phyloP scores from a whole-genome alignment of 2,888 invertebrate genomes.

The Isotomurus palustris region DNA sequence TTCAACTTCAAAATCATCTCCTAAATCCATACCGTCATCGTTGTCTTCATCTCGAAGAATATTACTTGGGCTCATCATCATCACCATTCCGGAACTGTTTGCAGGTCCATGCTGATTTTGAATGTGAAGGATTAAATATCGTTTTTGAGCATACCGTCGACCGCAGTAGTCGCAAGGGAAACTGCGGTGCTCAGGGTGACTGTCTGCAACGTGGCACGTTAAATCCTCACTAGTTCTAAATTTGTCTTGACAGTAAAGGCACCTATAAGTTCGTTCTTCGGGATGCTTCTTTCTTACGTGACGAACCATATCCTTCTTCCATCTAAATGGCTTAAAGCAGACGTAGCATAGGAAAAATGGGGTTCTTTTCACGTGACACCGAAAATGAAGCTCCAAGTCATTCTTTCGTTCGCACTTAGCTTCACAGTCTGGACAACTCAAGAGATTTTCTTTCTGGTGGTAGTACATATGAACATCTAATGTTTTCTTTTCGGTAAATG shows the following conservation, averaged over 20 bases:
- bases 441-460: conserved; percentile 2
- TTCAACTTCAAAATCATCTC: neutral
- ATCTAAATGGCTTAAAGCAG: conserved; percentile 11
- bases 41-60: neutral
- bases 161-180: conserved; percentile 9
- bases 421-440: conserved; percentile 7
- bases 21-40: neutral
- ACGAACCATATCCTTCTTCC: conserved; percentile 12
- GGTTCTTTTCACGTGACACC: neutral
- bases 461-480: conserved; percentile 3
- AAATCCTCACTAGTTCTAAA: conserved; percentile 4
- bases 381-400: conserved; percentile 7
- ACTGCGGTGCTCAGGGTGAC: conserved; percentile 2
- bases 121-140: conserved; percentile 8
- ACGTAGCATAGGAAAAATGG: conserved; percentile 11
- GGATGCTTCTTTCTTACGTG: conserved; percentile 11
- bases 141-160: conserved; percentile 1
- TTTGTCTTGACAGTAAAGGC: conserved; percentile 7
- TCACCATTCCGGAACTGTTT: too few species aligned
- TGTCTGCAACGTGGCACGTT: neutral
- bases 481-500: conserved; percentile 3
- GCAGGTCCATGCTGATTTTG: conserved; percentile 6
- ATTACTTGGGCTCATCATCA: neutral
- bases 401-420: conserved; percentile 10
- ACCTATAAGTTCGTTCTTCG: conserved; percentile 3